Evolutionary conservation across 2,113 vertebrate genomes (phyloP).

Genomic region (Chloropsis cyanopogon): DNA sequence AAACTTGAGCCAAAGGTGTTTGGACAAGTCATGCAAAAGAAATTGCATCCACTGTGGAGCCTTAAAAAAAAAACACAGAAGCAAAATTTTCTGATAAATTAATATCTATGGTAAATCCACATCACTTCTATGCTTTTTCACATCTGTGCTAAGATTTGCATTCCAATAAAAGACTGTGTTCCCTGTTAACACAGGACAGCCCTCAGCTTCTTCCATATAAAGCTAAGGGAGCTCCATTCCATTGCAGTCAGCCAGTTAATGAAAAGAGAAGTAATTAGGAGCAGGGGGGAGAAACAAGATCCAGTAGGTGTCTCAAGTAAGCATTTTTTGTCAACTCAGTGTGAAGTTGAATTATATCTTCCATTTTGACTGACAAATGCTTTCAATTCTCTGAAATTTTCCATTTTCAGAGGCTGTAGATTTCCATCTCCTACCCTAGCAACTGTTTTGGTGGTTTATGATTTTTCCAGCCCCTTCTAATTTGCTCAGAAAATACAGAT

Average conservation of each 20-base stretch:
- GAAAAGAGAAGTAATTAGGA: not conserved
- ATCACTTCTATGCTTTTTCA: not conserved
- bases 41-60: not conserved
- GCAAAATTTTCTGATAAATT: not conserved
- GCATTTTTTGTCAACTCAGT: not conserved
- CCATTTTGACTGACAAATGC: not conserved
- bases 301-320: not conserved
- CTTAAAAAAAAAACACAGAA: not conserved
- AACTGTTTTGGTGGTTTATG: not conserved
- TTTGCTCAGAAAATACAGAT: constrained; percentile 3
- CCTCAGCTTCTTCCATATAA: not conserved
- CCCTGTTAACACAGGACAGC: not conserved
- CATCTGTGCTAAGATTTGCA: not conserved
- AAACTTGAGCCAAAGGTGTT: not conserved
- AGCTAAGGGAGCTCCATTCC: not conserved
- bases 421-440: constrained; percentile 16
- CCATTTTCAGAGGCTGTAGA: constrained; percentile 5
- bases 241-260: not conserved
- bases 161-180: not conserved
- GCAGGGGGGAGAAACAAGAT: not conserved
- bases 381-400: constrained; percentile 36
- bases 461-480: not conserved
- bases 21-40: not conserved
- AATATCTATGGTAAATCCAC: not conserved
- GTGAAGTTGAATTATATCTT: not conserved